Percentiles rank a stretch among this genome's conserved stretches.
These are phyloP conservation scores for Sardina pilchardus DNA, from an alignment of 2,113 vertebrate genomes.

Conservation along the genomic window DNA sequence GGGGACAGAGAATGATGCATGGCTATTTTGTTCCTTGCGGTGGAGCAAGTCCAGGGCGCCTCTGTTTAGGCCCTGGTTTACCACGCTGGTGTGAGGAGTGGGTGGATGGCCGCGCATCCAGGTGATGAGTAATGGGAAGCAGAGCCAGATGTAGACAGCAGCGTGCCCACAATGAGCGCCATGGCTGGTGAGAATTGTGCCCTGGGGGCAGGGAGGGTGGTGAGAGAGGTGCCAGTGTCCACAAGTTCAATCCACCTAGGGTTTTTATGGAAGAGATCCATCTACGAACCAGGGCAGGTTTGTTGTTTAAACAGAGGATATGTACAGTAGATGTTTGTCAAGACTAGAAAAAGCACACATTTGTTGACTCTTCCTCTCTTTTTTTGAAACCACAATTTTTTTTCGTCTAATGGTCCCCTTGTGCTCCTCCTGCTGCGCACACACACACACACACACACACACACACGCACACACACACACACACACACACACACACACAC, in stretches of 20 bases:
- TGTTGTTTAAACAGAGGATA: too few species aligned
- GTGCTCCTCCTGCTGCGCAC: not conserved
- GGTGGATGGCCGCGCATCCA: not conserved
- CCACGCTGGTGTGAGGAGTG: constrained; percentile 1
- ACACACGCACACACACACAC: not conserved
- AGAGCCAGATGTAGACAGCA: not conserved
- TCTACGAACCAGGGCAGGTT: not conserved
- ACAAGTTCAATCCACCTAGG: not conserved
- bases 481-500: not conserved
- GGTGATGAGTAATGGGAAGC: not conserved
- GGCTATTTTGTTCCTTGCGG: not conserved
- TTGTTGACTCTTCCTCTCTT: too few species aligned
- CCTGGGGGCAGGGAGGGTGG: not conserved
- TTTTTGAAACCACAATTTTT: too few species aligned
- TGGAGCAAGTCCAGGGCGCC: not conserved
- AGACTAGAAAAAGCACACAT: too few species aligned
- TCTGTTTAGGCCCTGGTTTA: not conserved
- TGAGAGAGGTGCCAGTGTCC: not conserved
- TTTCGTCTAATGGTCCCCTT: too few species aligned
- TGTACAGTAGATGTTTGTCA: too few species aligned
- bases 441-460: constrained; percentile 2
- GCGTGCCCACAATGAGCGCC: not conserved
- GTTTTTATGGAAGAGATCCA: not conserved
- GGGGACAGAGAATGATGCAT: not conserved
- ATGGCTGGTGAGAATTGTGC: not conserved